phyloP scores from a whole-genome alignment of 2,888 invertebrate genomes.

The Biston stratarius region DNA sequence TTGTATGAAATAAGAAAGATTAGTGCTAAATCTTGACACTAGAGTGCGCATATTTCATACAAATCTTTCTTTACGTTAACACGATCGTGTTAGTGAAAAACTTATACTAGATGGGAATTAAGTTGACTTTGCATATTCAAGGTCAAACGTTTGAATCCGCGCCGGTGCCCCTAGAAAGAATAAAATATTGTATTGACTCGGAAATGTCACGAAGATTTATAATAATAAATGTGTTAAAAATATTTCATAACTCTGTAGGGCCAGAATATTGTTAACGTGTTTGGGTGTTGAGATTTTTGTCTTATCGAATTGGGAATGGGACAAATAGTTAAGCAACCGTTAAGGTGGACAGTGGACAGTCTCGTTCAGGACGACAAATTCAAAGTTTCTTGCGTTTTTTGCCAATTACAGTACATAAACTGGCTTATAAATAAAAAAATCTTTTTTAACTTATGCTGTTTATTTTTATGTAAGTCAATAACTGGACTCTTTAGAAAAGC shows the following conservation, averaged over 20 bases:
- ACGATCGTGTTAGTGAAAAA: no score
- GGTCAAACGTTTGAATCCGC: neutral
- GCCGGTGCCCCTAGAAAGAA: neutral
- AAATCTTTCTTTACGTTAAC: no score
- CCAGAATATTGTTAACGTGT: neutral
- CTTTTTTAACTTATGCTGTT: no score
- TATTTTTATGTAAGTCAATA: no score
- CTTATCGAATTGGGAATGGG: neutral
- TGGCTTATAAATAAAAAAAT: no score
- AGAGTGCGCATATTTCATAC: no score
- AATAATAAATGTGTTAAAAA: neutral
- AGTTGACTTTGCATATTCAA: neutral
- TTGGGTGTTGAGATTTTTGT: conserved; percentile 2
- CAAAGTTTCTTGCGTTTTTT: no score
- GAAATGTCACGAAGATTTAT: neutral
- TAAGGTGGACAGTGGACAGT: neutral
- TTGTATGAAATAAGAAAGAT: no score
- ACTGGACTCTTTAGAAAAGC: no score
- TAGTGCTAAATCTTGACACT: no score
- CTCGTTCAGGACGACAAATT: neutral
- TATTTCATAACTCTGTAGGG: conserved; percentile 1
- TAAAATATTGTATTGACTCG: neutral
- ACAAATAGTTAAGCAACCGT: neutral
- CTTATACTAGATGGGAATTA: no score
- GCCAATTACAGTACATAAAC: no score